Evolutionary conservation across 2,113 vertebrate species (phyloP), one percentile per base, ranked within the genome.

Genomic region (Sturnira hondurensis): DNA sequence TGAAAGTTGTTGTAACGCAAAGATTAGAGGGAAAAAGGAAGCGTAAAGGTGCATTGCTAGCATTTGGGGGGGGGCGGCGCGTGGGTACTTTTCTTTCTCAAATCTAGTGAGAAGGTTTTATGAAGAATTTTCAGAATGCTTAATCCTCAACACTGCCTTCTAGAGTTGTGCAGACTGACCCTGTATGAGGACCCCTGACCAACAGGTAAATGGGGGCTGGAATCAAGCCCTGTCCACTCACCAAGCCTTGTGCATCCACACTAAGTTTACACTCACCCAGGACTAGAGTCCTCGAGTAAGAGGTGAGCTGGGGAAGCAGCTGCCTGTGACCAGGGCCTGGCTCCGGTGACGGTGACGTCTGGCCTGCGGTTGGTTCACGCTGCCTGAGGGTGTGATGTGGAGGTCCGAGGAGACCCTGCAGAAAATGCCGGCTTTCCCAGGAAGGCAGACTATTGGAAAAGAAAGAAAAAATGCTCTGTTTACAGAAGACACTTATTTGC

Each of bases 401-500:
- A 70, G 12, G 10, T 4, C 28, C 24, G 14, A 78, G 63, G 28
- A 36, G 56, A 61, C 13, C 38, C 70, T 11, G 1, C 9, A 47
- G 45, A 15, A 36, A 70, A 80, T 50, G 16, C 43, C 24, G 20
- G 8, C n/a, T 92, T 96, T 88, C 43, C 61, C 45, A 65, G 74
- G 70, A 89, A 92, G n/a, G 14, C 19, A n/a, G 36, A 52, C 50
- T 78, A 74, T 54, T 93, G 38, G 70, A 89, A 91, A 92, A 95
- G 61, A 86, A 58, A 76, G 12, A 89, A 38, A 43, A 45, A 83
- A 76, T 45, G n/a, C 43, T 95, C 47, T 65, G 26, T 93, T 94
- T 95, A 24, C 76, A 36, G 78, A 77, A 90, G 73, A 84, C 13
- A 83, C 78, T 93, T 86, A 93, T 78, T 92, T 89, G 73, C 85